A percentile compares a stretch with the other conserved stretches of the same genome.
Evolutionary conservation across 2,113 vertebrate species (phyloP).

Genomic region (Cebidichthys violaceus): DNA sequence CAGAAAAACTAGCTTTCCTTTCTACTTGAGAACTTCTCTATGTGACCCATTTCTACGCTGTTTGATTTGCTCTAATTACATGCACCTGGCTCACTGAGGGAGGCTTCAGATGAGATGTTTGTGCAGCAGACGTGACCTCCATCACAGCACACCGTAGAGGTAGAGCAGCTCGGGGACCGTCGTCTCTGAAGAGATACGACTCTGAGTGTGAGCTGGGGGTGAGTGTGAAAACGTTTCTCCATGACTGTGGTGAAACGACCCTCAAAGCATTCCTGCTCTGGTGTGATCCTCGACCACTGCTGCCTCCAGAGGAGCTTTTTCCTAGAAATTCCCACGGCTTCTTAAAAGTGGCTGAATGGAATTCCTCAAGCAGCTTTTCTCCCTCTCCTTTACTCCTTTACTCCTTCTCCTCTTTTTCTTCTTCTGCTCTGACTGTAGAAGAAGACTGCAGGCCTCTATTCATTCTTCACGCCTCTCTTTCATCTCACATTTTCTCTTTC

Average conservation of each 20-base stretch:
- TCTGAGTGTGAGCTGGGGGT: not conserved
- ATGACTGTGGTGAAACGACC: not conserved
- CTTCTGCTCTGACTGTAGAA: slow-evolving; percentile 35
- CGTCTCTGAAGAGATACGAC: not conserved
- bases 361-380: slow-evolving; percentile 62
- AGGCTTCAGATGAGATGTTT: no score
- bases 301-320: slow-evolving; percentile 19
- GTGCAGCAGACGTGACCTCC: no score
- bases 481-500: slow-evolving; percentile 29
- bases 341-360: slow-evolving; percentile 64
- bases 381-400: slow-evolving; percentile 10
- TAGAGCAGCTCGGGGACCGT: no score
- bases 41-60: not conserved
- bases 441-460: slow-evolving; percentile 32
- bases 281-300: not conserved
- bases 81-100: not conserved
- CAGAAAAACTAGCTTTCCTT: no score
- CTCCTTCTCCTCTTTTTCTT: no score
- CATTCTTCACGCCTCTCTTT: slow-evolving; percentile 50
- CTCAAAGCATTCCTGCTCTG: slow-evolving; percentile 22
- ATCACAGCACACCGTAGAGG: not conserved
- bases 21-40: not conserved
- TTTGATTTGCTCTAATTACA: not conserved
- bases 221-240: not conserved
- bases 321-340: slow-evolving; percentile 54